phyloP scores from a whole-genome alignment of 2,113 vertebrate species.

The Pomatostomus ruficeps region DNA sequence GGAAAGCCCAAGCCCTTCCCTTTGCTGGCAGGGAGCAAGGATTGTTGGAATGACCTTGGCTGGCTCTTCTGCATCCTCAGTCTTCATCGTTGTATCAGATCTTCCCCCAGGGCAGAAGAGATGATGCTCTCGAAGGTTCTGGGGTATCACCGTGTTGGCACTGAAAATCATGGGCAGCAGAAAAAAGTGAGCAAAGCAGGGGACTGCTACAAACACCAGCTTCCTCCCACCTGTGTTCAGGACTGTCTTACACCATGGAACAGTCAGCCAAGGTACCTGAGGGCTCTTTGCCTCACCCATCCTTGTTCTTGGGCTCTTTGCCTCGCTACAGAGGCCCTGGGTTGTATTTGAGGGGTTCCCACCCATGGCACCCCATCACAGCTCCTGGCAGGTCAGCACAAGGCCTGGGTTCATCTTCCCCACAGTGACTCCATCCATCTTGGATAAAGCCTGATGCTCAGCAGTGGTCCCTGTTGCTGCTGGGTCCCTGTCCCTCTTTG shows the following conservation, averaged over 20 bases:
- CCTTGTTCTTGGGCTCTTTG: not conserved
- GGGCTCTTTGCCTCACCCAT: not conserved
- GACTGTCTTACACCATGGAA: not conserved
- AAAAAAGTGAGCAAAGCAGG: not conserved
- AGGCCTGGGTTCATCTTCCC: not conserved
- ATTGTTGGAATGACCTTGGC: not conserved
- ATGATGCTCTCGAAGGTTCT: not conserved
- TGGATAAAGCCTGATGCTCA: not conserved
- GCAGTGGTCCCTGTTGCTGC: not conserved
- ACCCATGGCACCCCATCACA: not conserved
- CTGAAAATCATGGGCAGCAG: not conserved
- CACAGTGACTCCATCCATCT: not conserved
- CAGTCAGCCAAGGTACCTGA: not conserved
- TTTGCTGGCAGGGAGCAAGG: not conserved
- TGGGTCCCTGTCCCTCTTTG: not conserved
- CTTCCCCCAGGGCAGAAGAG: not conserved
- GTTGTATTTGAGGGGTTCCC: not conserved
- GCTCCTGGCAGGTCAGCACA: not conserved
- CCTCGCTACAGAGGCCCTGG: not conserved
- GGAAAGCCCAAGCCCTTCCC: not conserved
- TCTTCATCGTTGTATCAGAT: not conserved
- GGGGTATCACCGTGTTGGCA: not conserved
- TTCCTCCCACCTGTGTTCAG: not conserved
- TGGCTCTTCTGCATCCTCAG: not conserved
- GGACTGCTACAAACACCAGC: not conserved